Evolutionary conservation across 2,113 vertebrate genomes (phyloP), one percentile per base, ranked within the genome.

Genomic region (Oncorhynchus kisutch): DNA sequence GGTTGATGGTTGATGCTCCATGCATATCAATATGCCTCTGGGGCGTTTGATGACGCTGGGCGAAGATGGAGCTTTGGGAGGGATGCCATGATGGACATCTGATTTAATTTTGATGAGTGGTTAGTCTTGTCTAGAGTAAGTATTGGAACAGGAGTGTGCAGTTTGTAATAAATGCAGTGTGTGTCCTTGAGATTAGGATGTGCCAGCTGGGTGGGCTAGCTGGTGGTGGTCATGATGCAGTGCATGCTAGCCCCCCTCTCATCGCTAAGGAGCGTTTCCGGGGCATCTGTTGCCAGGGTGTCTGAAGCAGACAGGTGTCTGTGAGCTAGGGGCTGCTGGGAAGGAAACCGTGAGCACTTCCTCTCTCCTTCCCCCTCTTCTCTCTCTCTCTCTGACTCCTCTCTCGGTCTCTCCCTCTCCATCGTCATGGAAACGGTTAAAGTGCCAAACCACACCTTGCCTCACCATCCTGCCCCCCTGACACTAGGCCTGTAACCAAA

Each of bases 231-330:
- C 75, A 39, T 1, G 74, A 49, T 54, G 76, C 12, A 72, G 48
- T 54, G 76, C 12, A 72, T 45, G 18, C 24, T 18, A 20, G 31
- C 31, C 16, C 18, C 31, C 24, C 31, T 12, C 67, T 18, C 12
- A 54, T n/a, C 12, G 7, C 29, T n/a, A 45, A 39, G 67, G 39
- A 78, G 77, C 12, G 82, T 75, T 85, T 79, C 78, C 51, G 69
- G 83, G 79, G 79, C 75, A 12, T 2, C 49, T 70, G 82, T 84
- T 87, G 82, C 87, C 59, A 74, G 73, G 72, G 81, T 34, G 71
- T 66, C 81, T 25, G 86, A 82, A 88, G 88, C 86, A 85, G 81
- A 87, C 87, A 84, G 85, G 86, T 91, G 90, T 82, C 85, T 67
- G 66, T 45, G 74, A 27, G 12, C 59, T 66, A 22, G 5, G 4